phyloP scores from a whole-genome alignment of 2,888 invertebrate species.

The Drosophila pseudotakahashii region DNA sequence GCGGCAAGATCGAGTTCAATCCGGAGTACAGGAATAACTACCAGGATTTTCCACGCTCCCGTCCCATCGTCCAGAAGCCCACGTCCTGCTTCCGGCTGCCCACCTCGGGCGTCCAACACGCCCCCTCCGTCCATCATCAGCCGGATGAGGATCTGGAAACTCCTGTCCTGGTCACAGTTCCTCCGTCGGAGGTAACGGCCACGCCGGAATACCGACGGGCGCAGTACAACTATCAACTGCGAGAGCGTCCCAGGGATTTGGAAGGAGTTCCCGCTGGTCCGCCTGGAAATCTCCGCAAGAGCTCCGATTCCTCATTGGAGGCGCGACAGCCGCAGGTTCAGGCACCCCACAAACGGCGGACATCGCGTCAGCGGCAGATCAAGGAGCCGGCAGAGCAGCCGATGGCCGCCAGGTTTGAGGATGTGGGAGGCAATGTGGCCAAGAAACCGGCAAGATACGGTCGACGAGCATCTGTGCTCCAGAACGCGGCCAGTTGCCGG shows the following conservation, averaged over 20 bases:
- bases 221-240: slow-evolving; percentile 82
- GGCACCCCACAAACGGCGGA: slow-evolving; percentile 56
- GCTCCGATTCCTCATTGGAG: slow-evolving; percentile 63
- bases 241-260: slow-evolving; percentile 59
- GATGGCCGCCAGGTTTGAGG: slow-evolving; percentile 68
- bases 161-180: slow-evolving; percentile 53
- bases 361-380: slow-evolving; percentile 65
- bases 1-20: slow-evolving; percentile 84
- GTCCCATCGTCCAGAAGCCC: slow-evolving; percentile 82
- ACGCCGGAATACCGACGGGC: slow-evolving; percentile 84
- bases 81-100: slow-evolving; percentile 82
- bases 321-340: slow-evolving; percentile 44
- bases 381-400: slow-evolving; percentile 56
- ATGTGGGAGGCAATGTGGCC: slow-evolving; percentile 57
- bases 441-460: slow-evolving; percentile 81
- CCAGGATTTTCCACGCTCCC: slow-evolving; percentile 82
- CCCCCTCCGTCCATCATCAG: slow-evolving; percentile 23
- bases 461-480: slow-evolving; percentile 79
- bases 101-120: slow-evolving; percentile 55
- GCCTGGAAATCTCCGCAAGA: slow-evolving; percentile 52
- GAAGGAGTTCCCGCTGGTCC: slow-evolving; percentile 33
- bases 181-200: slow-evolving; percentile 68
- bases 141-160: slow-evolving; percentile 30
- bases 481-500: slow-evolving; percentile 76
- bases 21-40: slow-evolving; percentile 84